Evolutionary conservation across 23 tunicate genomes (phyloP), one percentile per base, ranked within the genome.

Genomic region (Halocynthia aurantium): DNA sequence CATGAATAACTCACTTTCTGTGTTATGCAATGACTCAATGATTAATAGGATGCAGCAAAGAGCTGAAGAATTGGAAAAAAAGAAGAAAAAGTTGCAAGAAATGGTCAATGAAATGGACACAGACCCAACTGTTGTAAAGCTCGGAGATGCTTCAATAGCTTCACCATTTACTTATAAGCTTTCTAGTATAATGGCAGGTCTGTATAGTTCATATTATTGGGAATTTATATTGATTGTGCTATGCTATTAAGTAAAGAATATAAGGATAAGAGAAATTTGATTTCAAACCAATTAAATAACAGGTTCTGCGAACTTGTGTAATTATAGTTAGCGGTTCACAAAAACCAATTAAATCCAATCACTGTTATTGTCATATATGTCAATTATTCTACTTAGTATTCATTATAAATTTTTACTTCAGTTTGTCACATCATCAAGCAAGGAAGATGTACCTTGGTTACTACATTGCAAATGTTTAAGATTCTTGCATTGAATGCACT

Each of bases 391-490:
- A 15, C 12, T 68, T 68, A 15, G 49, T 18, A 2, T 68, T 68
- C 44, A 68, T 15, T 76, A 5, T 82, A 6, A 13, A 13, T 55
- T n/a, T 55, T 77, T 31, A 73, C 57, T 57, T 17, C 75, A 88
- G 99, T 94, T 70, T 94, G 94, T 60, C 99, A 94, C 70, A 88
- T 94, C 76, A 94, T 94, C 82, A 94, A 88, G 84, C 99, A 94
- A 68, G 99, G 99, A 19, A 82, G 99, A 31, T 94, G 99, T 64
- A 94, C 99, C 20, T 77, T 94, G 80, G 99, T 94, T 31, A 94
- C 99, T 12, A 94, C 99, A 7, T 58, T 94, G 31, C 99, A 94
- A 64, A 94, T 94, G 99, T 94, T 94, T 73, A 88, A 88, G 77
- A 94, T 94, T 52, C 77, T 94, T 11, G 99, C 99, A 19, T 70